Base-by-base conservation (phyloP, 2,113 vertebrate species). In the Phocoena sinus region DNA sequence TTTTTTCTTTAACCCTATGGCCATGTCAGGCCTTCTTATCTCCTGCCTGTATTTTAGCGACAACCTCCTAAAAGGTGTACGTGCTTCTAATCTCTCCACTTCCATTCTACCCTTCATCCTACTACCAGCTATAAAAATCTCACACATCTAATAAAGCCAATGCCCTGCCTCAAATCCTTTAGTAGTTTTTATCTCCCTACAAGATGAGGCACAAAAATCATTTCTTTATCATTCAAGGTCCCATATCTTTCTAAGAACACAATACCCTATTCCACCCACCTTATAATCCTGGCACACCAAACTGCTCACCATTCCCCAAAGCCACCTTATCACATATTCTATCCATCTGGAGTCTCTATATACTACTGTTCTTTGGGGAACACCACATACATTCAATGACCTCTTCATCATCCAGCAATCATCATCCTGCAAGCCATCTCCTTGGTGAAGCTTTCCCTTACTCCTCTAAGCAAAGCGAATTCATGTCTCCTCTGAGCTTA, bases 241-340 rank as follows among this genome's bases (percentile, higher is more conserved):
- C 26, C 18, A 2, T 36, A 86, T 82, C 67, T 93, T 89, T 96
- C 28, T 44, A 89, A 91, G 71, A 89, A 91, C n/a, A 77, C 56
- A 92, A 87, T 23, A 90, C 0, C 36, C 58, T 65, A 20, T 63
- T 74, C 36, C 8, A 94, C 41, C 83, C 58, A 87, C 90, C 2
- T 18, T 95, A 41, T 58, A 89, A 85, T 89, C 56, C 85, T 83
- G 50, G 44, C 53, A 93, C 44, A 60, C 2, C 92, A 26, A 95
- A 53, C 36, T 96, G 58, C 21, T 95, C 36, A 82, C 20, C 67
- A 73, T 86, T 96, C 14, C 71, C 77, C 81, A 91, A 93, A 97
- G 70, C n/a, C 81, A 95, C 50, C 28, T 94, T 81, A 91, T 23
- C n/a, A 83, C 21, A 79, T 26, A 63, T 26, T 89, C 79, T 94